Evolutionary conservation across 2,888 invertebrate species (phyloP), one percentile per base, ranked within the genome.

Genomic region (Caenorhabditis angaria): DNA sequence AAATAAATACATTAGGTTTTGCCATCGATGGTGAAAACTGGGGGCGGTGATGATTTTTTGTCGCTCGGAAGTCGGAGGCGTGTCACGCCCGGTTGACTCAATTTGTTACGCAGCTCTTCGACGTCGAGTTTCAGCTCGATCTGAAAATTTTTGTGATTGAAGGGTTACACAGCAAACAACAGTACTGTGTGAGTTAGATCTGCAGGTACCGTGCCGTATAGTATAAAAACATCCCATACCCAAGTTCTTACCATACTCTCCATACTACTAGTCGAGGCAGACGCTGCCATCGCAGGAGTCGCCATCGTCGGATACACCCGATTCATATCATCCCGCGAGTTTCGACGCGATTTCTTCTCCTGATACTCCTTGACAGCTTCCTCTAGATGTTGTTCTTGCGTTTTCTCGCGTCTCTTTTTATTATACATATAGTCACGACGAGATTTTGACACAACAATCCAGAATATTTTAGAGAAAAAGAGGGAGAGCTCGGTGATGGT

Each of bases 401-500:
- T 70, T 60, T 70, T 65, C 29, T 73, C 72, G 20, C 63, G 51
- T 47, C 55, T 57, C 62, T 82, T 80, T 76, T 83, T 81, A 25
- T 64, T 69, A 29, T 72, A 72, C 74, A 83, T 70, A 61, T 83
- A 80, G 25, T 79, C 65, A 14, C 82, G 48, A 28, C 82, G 55
- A 51, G 63, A 62, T 55, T 77, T 82, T 25, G 82, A 83, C 10
- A 85, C 63, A 55, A 80, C 79, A 10, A 86, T 78, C 86, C 86
- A 86, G 27, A 76, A 73, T 4, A 85, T 67, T 68, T 86, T 86
- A 24, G 76, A 75, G 27, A 86, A 65, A 69, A 77, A 86, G 22
- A 86, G 77, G 47, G 79, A 51, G 0, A 85, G 53, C 61, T 87
- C 87, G 14, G 78, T 76, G 27, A 85, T 68, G 1, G 86, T 85